phyloP scores from a whole-genome alignment of 1,140 invertebrate genomes.

The Drosophila azteca region DNA sequence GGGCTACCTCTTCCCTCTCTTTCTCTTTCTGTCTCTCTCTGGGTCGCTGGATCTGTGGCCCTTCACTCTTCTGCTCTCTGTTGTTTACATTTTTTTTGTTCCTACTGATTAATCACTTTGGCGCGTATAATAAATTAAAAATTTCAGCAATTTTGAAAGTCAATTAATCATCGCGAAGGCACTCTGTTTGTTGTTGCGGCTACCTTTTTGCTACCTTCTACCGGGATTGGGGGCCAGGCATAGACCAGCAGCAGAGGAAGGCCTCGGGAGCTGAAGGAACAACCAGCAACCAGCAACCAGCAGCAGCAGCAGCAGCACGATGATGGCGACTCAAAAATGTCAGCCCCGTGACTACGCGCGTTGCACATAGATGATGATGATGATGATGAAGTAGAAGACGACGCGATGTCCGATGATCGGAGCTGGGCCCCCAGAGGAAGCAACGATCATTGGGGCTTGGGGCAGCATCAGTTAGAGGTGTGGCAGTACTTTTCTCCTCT shows the following conservation, averaged over 20 bases:
- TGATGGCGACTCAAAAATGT: constrained; percentile 73
- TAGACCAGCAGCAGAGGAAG: constrained; percentile 12
- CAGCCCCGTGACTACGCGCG: constrained; percentile 72
- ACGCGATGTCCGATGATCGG: constrained; percentile 60
- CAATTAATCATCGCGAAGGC: constrained; percentile 81
- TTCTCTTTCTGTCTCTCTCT: not conserved
- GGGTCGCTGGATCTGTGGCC: constrained; percentile 10
- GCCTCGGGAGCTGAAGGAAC: constrained; percentile 8
- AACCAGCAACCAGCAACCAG: constrained; percentile 20
- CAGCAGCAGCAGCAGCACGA: constrained; percentile 17
- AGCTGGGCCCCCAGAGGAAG: constrained; percentile 3
- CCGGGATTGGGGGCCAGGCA: constrained; percentile 38
- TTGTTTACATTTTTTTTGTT: constrained; percentile 57
- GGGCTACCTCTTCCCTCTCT: constrained; percentile 4
- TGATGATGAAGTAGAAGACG: constrained; percentile 73
- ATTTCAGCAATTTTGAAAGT: constrained; percentile 84
- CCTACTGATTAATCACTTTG: constrained; percentile 82
- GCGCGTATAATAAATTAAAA: constrained; percentile 83
- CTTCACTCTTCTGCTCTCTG: constrained; percentile 35
- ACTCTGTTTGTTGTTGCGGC: constrained; percentile 59
- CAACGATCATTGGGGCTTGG: constrained; percentile 8
- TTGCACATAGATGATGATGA: constrained; percentile 68
- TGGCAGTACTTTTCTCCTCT: constrained; percentile 44
- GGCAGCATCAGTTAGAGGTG: constrained; percentile 47
- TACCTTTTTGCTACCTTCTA: constrained; percentile 57